Percentiles rank a stretch among this genome's conserved stretches.
Conservation (phyloP, 2,113 vertebrate genomes). For the Sclerurus mexicanus region DNA sequence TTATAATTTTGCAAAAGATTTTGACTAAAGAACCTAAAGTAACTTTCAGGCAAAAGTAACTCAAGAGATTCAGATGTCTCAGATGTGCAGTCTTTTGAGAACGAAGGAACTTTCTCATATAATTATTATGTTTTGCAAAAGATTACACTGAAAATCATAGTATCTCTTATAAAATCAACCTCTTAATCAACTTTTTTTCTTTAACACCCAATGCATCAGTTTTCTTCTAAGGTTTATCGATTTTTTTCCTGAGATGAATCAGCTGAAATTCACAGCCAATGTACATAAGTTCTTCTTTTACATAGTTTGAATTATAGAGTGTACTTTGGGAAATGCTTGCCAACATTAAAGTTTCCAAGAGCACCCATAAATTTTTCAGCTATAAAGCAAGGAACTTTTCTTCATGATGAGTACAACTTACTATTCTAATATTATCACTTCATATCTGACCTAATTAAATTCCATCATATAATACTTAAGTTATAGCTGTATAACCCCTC, state of each 20-base stretch:
- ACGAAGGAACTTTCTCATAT: neutral
- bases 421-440: slow-evolving; percentile 26
- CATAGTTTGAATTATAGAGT: neutral
- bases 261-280: slow-evolving; percentile 5
- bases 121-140: neutral
- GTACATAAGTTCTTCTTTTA: neutral
- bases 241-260: neutral
- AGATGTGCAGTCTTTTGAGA: neutral
- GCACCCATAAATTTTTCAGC: neutral
- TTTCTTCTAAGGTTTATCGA: neutral
- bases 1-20: neutral
- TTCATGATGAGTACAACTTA: neutral
- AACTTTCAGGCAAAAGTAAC: neutral
- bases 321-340: neutral
- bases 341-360: neutral
- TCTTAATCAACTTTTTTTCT: neutral
- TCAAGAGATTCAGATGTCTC: neutral
- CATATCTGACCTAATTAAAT: slow-evolving; percentile 20
- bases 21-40: neutral
- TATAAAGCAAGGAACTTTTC: neutral
- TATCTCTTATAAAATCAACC: neutral
- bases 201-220: neutral
- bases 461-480: neutral
- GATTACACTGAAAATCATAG: neutral
- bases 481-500: neutral